These are phyloP conservation scores for Drosophila cardini DNA, from an alignment of 1,140 invertebrate species.

Conservation along the genomic window DNA sequence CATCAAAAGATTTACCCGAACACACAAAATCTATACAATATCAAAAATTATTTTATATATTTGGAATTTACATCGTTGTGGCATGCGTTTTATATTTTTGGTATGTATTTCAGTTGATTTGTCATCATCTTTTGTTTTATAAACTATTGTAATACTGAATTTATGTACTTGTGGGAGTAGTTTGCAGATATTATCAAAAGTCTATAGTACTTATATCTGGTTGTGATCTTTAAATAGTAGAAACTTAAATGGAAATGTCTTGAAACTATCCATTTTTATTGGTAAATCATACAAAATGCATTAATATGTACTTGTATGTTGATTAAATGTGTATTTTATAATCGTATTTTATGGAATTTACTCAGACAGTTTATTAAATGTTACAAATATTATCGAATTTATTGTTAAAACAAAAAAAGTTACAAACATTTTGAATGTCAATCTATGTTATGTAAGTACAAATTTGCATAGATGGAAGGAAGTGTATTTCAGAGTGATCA, in stretches of 20 bases:
- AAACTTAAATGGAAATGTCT: background rate
- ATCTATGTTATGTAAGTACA: slow-evolving; percentile 5
- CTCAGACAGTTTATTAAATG: slow-evolving; percentile 49
- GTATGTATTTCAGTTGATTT: slow-evolving; percentile 60
- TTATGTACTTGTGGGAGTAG: slow-evolving; percentile 18
- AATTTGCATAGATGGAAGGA: slow-evolving; percentile 9
- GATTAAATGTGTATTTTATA: slow-evolving; percentile 31
- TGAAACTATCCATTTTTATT: slow-evolving; percentile 3
- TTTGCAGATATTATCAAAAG: slow-evolving; percentile 15
- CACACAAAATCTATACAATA: slow-evolving; percentile 41
- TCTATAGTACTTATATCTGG: slow-evolving; percentile 39
- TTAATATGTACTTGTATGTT: background rate
- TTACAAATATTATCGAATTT: slow-evolving; percentile 45
- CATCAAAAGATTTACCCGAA: slow-evolving; percentile 40
- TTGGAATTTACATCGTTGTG: slow-evolving; percentile 64
- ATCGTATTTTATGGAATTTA: slow-evolving; percentile 27
- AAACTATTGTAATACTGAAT: background rate
- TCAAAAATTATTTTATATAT: slow-evolving; percentile 54
- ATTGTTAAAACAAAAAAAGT: slow-evolving; percentile 55
- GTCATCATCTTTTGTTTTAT: slow-evolving; percentile 6
- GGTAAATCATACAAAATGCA: slow-evolving; percentile 1
- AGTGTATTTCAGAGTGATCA: background rate
- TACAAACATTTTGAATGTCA: slow-evolving; percentile 37
- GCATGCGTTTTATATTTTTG: slow-evolving; percentile 70
- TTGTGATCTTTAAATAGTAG: slow-evolving; percentile 47